Evolutionary conservation across 2,888 invertebrate species (phyloP).

Genomic region (Trissonchulus latispiculum): DNA sequence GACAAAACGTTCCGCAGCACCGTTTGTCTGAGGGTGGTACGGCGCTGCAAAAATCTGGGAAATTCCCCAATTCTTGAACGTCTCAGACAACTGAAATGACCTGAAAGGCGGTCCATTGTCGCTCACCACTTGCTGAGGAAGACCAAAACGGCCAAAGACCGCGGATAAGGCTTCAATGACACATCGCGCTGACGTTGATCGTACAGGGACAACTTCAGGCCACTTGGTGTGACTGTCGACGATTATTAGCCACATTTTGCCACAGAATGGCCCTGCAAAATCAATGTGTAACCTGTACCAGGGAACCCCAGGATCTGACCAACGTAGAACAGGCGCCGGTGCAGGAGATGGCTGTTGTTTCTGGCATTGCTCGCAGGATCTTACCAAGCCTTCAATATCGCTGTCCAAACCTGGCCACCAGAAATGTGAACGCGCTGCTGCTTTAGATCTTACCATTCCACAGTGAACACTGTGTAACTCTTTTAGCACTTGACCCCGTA

Average conservation of each 20-base stretch:
- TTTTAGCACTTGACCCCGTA: neutral
- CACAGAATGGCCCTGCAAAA: neutral
- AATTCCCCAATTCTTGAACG: conserved; percentile 8
- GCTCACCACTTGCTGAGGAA: neutral
- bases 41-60: conserved; percentile 27
- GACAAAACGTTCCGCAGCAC: conserved; percentile 23
- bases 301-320: conserved; percentile 31
- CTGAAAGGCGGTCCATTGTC: conserved; percentile 22
- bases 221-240: neutral
- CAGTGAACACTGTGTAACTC: conserved; percentile 2
- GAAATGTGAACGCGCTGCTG: neutral
- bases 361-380: neutral
- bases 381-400: conserved; percentile 8
- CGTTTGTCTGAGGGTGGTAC: conserved; percentile 29
- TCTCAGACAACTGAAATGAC: neutral
- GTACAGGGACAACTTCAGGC: conserved; percentile 30
- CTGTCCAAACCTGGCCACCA: conserved; percentile 18
- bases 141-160: neutral
- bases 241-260: neutral
- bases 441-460: conserved; percentile 1
- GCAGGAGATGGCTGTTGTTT: conserved; percentile 18
- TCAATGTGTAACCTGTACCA: conserved; percentile 27
- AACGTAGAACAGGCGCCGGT: conserved; percentile 33
- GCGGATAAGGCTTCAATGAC: neutral
- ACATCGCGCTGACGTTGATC: neutral